phyloP scores from a whole-genome alignment of 2,113 vertebrate species.

The Stigmatopora argus region DNA sequence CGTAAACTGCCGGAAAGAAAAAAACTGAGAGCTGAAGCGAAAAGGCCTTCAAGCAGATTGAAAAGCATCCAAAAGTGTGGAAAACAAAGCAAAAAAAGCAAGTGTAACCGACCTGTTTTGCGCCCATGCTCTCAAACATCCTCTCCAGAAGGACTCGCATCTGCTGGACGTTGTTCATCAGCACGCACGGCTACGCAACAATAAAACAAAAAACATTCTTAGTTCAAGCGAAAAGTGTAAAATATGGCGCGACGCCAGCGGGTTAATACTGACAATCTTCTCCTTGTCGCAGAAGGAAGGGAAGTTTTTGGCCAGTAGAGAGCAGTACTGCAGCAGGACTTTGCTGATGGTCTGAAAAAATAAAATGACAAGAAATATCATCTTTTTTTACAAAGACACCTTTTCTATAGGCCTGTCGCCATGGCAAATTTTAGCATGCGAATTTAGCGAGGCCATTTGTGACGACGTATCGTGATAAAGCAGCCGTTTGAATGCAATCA shows the following conservation, averaged over 20 bases:
- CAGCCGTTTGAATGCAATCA: no score
- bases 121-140: slow-evolving; percentile 99
- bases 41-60: not conserved
- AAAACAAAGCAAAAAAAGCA: not conserved
- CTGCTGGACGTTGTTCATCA: slow-evolving; percentile 95
- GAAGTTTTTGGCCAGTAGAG: slow-evolving; percentile 83
- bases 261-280: slow-evolving; percentile 78
- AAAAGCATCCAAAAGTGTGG: not conserved
- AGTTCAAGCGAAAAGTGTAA: not conserved
- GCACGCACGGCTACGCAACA: slow-evolving; percentile 78
- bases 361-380: slow-evolving; percentile 19
- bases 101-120: slow-evolving; percentile 79
- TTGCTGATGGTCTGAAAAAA: slow-evolving; percentile 88
- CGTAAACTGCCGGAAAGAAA: slow-evolving; percentile 56
- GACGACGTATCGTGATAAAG: no score
- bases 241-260: no score
- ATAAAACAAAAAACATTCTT: not conserved
- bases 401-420: no score
- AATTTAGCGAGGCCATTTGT: no score
- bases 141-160: slow-evolving; percentile 93
- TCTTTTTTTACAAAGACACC: no score
- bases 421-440: no score
- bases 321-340: slow-evolving; percentile 89
- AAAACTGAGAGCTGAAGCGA: not conserved
- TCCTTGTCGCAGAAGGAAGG: slow-evolving; percentile 89